Conservation (phyloP, 2,797 vertebrate species). For the Liasis olivaceus region DNA sequence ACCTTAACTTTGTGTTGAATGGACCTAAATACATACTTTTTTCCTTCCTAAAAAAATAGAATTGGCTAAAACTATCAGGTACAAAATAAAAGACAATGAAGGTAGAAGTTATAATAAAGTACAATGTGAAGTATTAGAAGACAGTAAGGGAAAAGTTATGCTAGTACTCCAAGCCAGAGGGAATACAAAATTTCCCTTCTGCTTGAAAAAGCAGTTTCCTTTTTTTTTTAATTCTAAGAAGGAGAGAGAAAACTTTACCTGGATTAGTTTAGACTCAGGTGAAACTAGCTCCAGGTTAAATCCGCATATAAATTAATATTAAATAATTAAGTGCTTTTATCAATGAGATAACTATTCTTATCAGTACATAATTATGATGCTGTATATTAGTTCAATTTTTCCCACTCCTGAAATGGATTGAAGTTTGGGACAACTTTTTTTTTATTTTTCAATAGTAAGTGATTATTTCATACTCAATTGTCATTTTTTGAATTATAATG, state of each 20-base stretch:
- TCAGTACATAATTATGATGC: background rate
- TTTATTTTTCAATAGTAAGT: background rate
- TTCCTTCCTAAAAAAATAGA: background rate
- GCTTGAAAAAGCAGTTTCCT: background rate
- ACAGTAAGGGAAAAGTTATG: background rate
- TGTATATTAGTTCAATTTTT: background rate
- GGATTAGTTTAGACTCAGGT: background rate
- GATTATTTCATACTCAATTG: background rate
- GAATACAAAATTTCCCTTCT: background rate
- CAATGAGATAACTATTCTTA: background rate
- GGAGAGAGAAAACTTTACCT: background rate
- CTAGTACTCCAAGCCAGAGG: background rate
- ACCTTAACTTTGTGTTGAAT: background rate
- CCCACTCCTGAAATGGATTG: background rate
- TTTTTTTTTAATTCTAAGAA: background rate
- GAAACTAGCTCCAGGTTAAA: background rate
- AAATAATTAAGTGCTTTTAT: background rate
- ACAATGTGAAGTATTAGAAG: background rate
- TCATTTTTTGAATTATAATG: background rate
- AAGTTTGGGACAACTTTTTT: background rate
- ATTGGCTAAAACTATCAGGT: background rate
- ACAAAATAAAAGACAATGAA: background rate
- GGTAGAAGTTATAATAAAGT: background rate
- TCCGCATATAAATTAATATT: constrained; percentile 4
- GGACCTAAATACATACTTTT: background rate